A percentile compares a stretch with the other conserved stretches of the same genome.
phyloP scores from a whole-genome alignment of 2,113 vertebrate genomes.

The Eptatretus burgeri region DNA sequence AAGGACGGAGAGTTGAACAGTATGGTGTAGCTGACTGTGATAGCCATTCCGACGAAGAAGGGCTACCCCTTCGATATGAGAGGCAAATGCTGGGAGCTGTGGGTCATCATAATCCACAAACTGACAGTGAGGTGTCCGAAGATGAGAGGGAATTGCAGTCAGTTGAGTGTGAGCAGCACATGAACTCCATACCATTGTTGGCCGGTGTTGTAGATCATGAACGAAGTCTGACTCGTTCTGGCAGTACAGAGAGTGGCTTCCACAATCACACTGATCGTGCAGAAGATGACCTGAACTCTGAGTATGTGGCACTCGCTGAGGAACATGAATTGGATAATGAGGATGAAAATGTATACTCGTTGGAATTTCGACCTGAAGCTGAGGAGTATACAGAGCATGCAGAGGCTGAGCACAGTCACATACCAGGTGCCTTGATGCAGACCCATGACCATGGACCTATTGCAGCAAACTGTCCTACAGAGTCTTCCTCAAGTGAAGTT shows the following conservation, averaged over 20 bases:
- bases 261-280: constrained; percentile 5
- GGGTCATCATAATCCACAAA: too few relatives aligned
- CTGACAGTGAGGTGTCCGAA: constrained; percentile 1
- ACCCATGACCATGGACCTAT: not conserved
- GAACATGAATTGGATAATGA: constrained; percentile 1
- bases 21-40: too few relatives aligned
- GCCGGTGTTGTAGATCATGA: not conserved
- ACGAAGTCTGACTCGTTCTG: not conserved
- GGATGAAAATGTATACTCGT: constrained; percentile 6
- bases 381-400: constrained; percentile 6
- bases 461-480: too few relatives aligned
- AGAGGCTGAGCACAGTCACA: not conserved
- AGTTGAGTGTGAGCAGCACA: constrained; percentile 1
- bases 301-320: not conserved
- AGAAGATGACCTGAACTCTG: constrained; percentile 3
- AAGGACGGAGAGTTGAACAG: too few relatives aligned
- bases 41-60: too few relatives aligned
- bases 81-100: too few relatives aligned
- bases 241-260: constrained; percentile 1
- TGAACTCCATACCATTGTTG: not conserved
- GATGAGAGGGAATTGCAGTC: not conserved
- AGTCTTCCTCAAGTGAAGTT: too few relatives aligned
- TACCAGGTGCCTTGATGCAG: not conserved
- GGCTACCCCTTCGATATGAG: too few relatives aligned
- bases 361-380: constrained; percentile 3